A percentile compares a stretch with the other conserved stretches of the same genome.
Conservation (phyloP, 2,797 vertebrate species). For the Falco cherrug region DNA sequence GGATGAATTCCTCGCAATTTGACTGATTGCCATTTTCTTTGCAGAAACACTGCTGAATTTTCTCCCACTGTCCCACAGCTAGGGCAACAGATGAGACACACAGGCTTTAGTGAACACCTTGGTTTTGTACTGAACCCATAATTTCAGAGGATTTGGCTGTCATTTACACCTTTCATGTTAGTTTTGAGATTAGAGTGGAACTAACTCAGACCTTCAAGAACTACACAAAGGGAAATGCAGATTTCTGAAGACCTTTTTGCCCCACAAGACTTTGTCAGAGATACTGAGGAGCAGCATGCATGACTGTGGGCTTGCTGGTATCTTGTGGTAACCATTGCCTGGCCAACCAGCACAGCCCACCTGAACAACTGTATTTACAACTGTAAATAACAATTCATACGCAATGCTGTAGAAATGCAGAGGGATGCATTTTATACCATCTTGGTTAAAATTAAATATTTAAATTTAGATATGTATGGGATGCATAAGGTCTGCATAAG, state of each 20-base stretch:
- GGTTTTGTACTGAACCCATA: not conserved
- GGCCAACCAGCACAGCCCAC: not conserved
- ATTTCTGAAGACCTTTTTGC: not conserved
- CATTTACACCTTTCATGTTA: fast-evolving
- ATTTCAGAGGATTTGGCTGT: not conserved
- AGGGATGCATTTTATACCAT: not conserved
- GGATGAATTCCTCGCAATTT: not conserved
- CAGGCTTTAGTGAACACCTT: not conserved
- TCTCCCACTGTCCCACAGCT: not conserved
- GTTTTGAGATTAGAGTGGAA: not conserved
- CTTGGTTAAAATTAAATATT: not conserved
- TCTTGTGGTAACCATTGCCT: not conserved
- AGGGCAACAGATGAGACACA: not conserved
- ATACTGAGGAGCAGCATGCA: fast-evolving
- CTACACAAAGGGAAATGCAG: not conserved
- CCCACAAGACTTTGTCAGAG: not conserved
- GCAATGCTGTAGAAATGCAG: not conserved
- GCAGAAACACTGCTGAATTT: not conserved
- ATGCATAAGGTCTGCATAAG: not conserved
- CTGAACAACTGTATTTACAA: not conserved
- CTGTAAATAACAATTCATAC: not conserved
- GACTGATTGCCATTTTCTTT: not conserved
- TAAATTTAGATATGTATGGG: not conserved
- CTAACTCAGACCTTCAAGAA: not conserved
- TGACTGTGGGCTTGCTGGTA: not conserved